These are phyloP conservation scores for Embidobia sp. DNA, from an alignment of 2,888 invertebrate species.

Conservation along the genomic window DNA sequence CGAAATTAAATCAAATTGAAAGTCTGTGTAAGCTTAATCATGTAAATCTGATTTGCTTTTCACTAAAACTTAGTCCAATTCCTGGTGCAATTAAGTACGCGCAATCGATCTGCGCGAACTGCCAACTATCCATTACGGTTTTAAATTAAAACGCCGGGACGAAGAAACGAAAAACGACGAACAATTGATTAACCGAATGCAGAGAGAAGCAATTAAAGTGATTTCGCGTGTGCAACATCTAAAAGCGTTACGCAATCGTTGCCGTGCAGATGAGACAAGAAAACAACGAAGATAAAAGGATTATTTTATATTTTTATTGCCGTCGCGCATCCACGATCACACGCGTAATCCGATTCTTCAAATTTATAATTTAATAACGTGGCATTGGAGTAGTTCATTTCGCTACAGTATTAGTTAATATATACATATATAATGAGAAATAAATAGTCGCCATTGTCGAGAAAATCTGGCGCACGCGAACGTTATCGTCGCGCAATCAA, in stretches of 20 bases:
- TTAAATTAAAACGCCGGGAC: not conserved
- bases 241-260: conserved; percentile 14
- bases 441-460: not conserved
- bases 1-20: not conserved
- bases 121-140: conserved; percentile 17
- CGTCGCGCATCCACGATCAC: conserved; percentile 2
- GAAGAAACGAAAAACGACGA: conserved; percentile 9
- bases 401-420: conserved; percentile 10
- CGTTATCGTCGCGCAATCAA: conserved; percentile 26
- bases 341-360: conserved; percentile 22
- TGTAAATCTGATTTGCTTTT: conserved; percentile 23
- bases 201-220: conserved; percentile 14
- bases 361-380: conserved; percentile 22
- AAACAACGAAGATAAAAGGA: conserved; percentile 24
- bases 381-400: conserved; percentile 18
- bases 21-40: conserved; percentile 4
- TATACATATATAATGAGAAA: conserved; percentile 12
- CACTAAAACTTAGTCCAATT: conserved; percentile 12
- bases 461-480: conserved; percentile 34
- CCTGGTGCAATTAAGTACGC: conserved; percentile 17
- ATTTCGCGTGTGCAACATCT: conserved; percentile 5
- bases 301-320: conserved; percentile 25
- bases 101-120: conserved; percentile 20
- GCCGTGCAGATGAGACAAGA: conserved; percentile 11
- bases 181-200: conserved; percentile 7